phyloP scores from a whole-genome alignment of 92 coral and sea anemone genomes.

The Blastomussa wellsi region DNA sequence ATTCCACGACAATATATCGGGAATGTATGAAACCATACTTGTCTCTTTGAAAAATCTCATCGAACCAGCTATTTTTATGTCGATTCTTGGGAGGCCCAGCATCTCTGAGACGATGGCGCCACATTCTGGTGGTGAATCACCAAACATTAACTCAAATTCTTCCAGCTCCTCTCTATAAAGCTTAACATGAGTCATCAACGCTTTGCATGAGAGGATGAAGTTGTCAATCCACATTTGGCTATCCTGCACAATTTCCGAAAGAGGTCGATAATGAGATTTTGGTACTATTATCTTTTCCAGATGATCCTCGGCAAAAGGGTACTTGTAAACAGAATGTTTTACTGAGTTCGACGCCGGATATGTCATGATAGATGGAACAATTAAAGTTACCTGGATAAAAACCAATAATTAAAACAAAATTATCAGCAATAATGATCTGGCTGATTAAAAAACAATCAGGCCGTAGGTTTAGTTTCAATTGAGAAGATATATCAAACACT shows the following conservation, averaged over 20 bases:
- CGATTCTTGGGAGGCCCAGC: constrained; percentile 13
- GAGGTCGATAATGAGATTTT: neutral
- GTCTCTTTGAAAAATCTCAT: neutral
- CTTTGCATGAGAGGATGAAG: neutral
- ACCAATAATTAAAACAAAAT: neutral
- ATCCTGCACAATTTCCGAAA: neutral
- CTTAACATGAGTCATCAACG: neutral
- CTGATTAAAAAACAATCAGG: too few relatives aligned
- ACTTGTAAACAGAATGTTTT: neutral
- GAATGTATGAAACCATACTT: constrained; percentile 1
- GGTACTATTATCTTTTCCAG: neutral
- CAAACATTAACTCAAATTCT: constrained; percentile 3
- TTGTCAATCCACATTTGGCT: neutral
- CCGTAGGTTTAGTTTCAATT: too few relatives aligned
- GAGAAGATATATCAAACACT: too few relatives aligned
- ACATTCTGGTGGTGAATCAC: constrained; percentile 14
- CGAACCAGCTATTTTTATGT: neutral
- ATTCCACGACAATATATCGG: neutral
- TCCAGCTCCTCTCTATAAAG: neutral
- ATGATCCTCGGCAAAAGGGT: neutral
- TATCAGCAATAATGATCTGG: neutral
- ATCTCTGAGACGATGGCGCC: constrained; percentile 5
- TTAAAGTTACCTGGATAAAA: neutral
- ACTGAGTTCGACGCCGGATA: neutral
- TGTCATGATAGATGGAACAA: neutral